phyloP scores from a whole-genome alignment of 1,140 invertebrate genomes.

The Nilaparvata lugens region DNA sequence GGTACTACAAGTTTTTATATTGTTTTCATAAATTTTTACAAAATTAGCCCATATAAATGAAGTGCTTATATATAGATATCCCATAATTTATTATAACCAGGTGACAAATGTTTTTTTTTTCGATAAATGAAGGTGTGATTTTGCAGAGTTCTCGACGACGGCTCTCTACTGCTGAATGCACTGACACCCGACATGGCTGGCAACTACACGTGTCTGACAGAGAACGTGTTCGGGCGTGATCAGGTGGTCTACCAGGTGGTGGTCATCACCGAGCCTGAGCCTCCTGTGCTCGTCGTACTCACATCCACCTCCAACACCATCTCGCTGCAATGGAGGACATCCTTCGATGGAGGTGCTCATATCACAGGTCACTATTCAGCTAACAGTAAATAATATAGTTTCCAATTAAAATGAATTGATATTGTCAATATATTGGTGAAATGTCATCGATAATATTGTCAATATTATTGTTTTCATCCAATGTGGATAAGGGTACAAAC shows the following conservation, averaged over 20 bases:
- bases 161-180: conserved; percentile 15
- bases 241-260: conserved; percentile 63
- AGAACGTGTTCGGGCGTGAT: conserved; percentile 72
- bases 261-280: conserved; percentile 53
- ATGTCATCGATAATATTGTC: too few relatives aligned
- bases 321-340: conserved; percentile 55
- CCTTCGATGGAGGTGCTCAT: conserved; percentile 50
- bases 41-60: too few relatives aligned
- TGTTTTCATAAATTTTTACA: too few relatives aligned
- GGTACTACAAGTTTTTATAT: too few relatives aligned
- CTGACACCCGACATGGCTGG: conserved; percentile 40
- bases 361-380: conserved; percentile 47
- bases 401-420: background rate
- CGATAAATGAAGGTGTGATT: background rate
- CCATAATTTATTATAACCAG: background rate
- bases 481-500: too few relatives aligned
- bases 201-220: conserved; percentile 73
- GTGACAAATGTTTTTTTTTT: background rate
- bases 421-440: background rate
- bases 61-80: too few relatives aligned
- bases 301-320: conserved; percentile 55
- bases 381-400: too few relatives aligned
- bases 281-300: conserved; percentile 50
- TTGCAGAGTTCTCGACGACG: conserved; percentile 13
- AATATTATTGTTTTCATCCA: too few relatives aligned